Conservation (phyloP, 2,113 vertebrate species). For the Regulus satrapa region DNA sequence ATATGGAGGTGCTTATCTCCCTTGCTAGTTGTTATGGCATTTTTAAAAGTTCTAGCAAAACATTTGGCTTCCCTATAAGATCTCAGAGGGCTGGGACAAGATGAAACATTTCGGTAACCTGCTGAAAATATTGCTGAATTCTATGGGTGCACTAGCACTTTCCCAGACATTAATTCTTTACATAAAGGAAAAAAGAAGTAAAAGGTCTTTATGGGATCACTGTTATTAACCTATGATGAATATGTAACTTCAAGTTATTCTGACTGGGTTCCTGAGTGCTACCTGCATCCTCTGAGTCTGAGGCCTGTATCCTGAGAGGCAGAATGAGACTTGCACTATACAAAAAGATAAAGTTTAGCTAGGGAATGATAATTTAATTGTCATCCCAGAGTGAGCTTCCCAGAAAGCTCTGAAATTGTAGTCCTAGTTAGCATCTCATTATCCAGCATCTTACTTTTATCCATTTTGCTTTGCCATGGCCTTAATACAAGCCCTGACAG, state of each 20-base stretch:
- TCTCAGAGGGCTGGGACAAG: neutral
- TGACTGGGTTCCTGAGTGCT: neutral
- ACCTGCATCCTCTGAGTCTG: neutral
- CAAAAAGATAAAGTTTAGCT: neutral
- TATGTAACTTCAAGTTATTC: neutral
- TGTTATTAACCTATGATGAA: neutral
- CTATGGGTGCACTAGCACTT: neutral
- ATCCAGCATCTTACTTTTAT: neutral
- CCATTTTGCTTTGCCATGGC: neutral
- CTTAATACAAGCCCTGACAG: neutral
- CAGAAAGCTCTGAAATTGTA: neutral
- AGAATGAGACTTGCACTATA: neutral
- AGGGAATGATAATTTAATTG: neutral
- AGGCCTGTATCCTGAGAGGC: neutral
- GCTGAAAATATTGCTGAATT: neutral
- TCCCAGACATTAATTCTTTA: neutral
- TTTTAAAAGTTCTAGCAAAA: slow-evolving; percentile 40
- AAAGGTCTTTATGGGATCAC: neutral
- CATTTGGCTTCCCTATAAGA: neutral
- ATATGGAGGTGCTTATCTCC: slow-evolving; percentile 25
- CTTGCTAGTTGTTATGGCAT: neutral
- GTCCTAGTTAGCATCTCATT: neutral
- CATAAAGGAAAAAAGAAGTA: neutral
- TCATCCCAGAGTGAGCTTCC: neutral
- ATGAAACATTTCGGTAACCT: slow-evolving; percentile 9